Evolutionary conservation across 2,797 vertebrate species (phyloP).

Genomic region (Acestrorhynchus altus): DNA sequence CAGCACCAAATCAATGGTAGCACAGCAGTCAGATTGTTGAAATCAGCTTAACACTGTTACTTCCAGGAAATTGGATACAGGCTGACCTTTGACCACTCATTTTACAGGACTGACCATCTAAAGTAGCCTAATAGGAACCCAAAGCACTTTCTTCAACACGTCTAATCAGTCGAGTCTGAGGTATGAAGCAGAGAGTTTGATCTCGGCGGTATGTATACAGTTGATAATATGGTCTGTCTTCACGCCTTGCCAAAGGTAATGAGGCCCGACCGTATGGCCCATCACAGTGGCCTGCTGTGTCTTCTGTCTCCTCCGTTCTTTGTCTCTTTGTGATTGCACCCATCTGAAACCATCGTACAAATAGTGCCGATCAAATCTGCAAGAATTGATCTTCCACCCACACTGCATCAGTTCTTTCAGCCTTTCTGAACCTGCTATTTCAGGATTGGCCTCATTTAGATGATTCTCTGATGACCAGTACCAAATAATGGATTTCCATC

Average conservation of each 20-base stretch:
- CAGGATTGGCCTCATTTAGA: neutral
- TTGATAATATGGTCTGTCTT: neutral
- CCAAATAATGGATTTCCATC: neutral
- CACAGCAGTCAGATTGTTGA: neutral
- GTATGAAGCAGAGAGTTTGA: neutral
- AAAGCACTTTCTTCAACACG: neutral
- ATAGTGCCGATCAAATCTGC: neutral
- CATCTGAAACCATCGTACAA: neutral
- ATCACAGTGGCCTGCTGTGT: constrained; percentile 1
- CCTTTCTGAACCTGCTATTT: neutral
- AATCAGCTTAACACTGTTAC: neutral
- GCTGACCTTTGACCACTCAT: neutral
- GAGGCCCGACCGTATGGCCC: neutral
- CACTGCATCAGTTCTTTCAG: neutral
- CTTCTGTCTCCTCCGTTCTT: neutral
- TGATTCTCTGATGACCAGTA: neutral
- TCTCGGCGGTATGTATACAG: neutral
- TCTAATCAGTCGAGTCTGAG: neutral
- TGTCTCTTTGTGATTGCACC: neutral
- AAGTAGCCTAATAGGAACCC: neutral
- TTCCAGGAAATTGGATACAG: neutral
- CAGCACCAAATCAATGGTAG: neutral
- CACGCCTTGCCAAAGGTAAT: neutral
- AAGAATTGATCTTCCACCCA: neutral
- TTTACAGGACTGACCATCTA: neutral